Evolutionary conservation across 2,888 invertebrate genomes (phyloP), one percentile per base, ranked within the genome.

Genomic region (Chrysina gloriosa): DNA sequence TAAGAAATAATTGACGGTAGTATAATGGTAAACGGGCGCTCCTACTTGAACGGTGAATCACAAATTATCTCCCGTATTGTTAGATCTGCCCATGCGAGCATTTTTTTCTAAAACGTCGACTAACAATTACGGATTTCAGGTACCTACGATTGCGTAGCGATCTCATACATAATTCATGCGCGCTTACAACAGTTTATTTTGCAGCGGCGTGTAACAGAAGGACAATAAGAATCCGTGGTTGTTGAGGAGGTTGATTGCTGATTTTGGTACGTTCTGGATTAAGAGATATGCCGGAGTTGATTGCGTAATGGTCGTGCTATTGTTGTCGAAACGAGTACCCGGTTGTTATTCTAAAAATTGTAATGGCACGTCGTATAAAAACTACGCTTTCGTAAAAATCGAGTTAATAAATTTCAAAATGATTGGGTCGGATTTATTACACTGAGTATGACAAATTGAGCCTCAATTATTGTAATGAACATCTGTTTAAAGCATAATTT

Each of bases 1-100:
- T 11, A 25, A 23, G 21, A 52, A 52, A 50, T 19, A 23, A 47
- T 16, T 9, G 14, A n/a, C 52, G 11, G 19, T 31, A 3, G 34
- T 31, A 34, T 54, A 34, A 54, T 54, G 31, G 31, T 34, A 19
- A 23, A 19, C 9, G 19, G 54, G 16, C 54, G 34, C 54, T 34
- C 54, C 54, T 9, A 21, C 7, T 34, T 34, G 19, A 34, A 34
- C 31, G 21, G 31, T 34, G 31, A 54, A 47, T 47, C 54, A 54
- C 54, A 34, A 54, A 31, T 54, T 54, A 31, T 19, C 31, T 54
- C 16, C 34, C 21, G 16, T 31, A 54, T 54, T 54, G 54, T 54
- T 54, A 21, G 9, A 34, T 54, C 11, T 31, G 19, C 54, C 34
- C 9, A 47, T 47, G 47, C 19, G 19, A 5, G 23, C 19, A 19